Percentiles rank a stretch among this genome's conserved stretches.
These are phyloP conservation scores for Sesia bembeciformis DNA, from an alignment of 2,888 invertebrate species.

Conservation along the genomic window DNA sequence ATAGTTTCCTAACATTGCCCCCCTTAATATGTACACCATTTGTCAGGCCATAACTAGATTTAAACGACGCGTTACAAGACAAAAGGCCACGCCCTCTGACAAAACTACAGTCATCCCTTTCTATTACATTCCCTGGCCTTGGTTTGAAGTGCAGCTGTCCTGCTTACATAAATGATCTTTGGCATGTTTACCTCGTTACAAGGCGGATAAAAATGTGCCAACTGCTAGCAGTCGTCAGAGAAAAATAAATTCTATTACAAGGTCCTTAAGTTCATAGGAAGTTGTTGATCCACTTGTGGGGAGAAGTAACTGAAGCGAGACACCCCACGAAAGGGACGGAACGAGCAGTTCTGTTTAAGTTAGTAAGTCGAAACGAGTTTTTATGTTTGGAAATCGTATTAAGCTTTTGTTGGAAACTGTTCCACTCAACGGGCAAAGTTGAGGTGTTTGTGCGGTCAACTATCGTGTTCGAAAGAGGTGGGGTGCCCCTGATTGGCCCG, in stretches of 20 bases:
- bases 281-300: constrained; percentile 25
- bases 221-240: constrained; percentile 14
- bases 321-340: constrained; percentile 50
- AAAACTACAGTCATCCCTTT: constrained; percentile 32
- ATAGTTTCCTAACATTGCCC: constrained; percentile 74
- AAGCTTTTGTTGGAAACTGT: constrained; percentile 74
- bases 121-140: constrained; percentile 10
- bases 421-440: constrained; percentile 71
- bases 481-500: constrained; percentile 64
- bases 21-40: constrained; percentile 74
- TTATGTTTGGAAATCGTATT: constrained; percentile 75
- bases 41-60: constrained; percentile 74
- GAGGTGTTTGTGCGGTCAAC: constrained; percentile 70
- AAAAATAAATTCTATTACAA: constrained; percentile 15
- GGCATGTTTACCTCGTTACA: constrained; percentile 50
- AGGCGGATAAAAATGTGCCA: constrained; percentile 41
- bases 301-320: constrained; percentile 63
- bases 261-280: constrained; percentile 12
- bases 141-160: constrained; percentile 22
- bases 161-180: constrained; percentile 39
- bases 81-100: constrained; percentile 48
- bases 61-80: constrained; percentile 63
- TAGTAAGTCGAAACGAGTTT: constrained; percentile 72
- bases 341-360: constrained; percentile 64
- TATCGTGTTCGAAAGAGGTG: constrained; percentile 60